A percentile compares a stretch with the other conserved stretches of the same genome.
Conservation (phyloP, 92 coral and sea anemone species). For the Porites lobata region DNA sequence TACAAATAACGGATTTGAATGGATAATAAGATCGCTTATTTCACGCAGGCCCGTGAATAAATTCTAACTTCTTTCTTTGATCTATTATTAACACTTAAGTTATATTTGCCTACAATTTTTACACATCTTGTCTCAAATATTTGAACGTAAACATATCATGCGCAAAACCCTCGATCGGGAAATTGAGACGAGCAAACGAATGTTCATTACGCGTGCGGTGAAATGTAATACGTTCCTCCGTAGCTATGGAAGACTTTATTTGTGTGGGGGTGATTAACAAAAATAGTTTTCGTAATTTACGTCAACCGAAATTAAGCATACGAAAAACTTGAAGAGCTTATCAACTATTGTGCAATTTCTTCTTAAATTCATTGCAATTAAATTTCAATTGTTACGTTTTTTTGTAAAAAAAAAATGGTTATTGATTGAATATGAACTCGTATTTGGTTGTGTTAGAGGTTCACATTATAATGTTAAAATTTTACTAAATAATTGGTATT, state of each 20-base stretch:
- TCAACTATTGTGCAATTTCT: neutral
- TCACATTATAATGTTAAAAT: neutral
- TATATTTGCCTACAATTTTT: constrained; percentile 33
- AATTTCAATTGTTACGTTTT: neutral
- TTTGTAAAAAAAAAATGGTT: neutral
- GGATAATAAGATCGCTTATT: constrained; percentile 5
- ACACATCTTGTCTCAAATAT: constrained; percentile 22
- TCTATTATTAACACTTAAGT: constrained; percentile 17
- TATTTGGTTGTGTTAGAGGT: neutral
- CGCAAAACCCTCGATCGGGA: neutral
- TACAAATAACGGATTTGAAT: constrained; percentile 19
- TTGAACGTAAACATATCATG: constrained; percentile 41
- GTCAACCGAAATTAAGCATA: neutral
- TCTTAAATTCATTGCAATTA: neutral
- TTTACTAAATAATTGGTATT: neutral
- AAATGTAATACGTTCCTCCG: constrained; percentile 6
- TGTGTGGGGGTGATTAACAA: neutral
- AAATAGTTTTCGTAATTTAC: neutral
- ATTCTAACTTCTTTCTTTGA: neutral
- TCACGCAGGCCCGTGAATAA: constrained; percentile 30
- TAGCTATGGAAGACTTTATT: neutral
- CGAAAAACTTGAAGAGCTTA: too few species aligned
- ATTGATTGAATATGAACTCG: constrained; percentile 3
- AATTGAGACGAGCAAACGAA: constrained; percentile 6
- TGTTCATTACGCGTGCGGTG: constrained; percentile 8